Evolutionary conservation across 2,888 invertebrate genomes (phyloP), one percentile per base, ranked within the genome.

Genomic region (Ditula angustiorana): DNA sequence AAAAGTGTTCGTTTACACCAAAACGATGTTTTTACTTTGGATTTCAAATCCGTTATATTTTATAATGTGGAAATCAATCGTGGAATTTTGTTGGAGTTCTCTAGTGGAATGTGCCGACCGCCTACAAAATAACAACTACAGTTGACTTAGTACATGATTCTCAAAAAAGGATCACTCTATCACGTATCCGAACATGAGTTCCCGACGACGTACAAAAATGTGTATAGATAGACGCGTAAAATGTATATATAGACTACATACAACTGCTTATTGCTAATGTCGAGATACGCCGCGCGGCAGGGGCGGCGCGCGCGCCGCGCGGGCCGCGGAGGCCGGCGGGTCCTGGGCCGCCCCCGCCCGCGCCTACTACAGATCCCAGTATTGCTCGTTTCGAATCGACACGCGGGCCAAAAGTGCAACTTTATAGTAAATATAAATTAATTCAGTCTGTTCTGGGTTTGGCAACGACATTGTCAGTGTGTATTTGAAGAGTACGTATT

Each of bases 41-140:
- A 90, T 89, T 88, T 86, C 83, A 82, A 88, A 90, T 90, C 91
- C 90, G 81, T 86, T 86, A 82, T 82, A 83, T 86, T 87, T 87
- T 76, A 86, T 86, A 88, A 86, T 88, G 88, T 90, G 87, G 87
- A 90, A 92, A 92, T 89, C 81, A 91, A 92, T 87, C 83, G 85
- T 90, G 90, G 88, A 90, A 88, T 90, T 87, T 88, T 78, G 82
- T 83, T 82, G 85, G 84, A 88, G 88, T 87, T 85, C 83, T 85
- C 88, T 90, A 90, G 83, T 91, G 92, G 92, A 92, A 92, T 92
- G 92, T 92, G 90, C 90, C 90, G 90, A 90, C 90, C 90, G 90
- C 90, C 92, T 90, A 90, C 85, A 87, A 87, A 86, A 86, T 87
- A 90, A 89, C 87, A 81, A 86, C 90, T 91, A 92, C 87, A 80